A percentile compares a stretch with the other conserved stretches of the same genome.
Conservation (phyloP, 2,888 invertebrate genomes). For the Ornithoptera alexandrae region DNA sequence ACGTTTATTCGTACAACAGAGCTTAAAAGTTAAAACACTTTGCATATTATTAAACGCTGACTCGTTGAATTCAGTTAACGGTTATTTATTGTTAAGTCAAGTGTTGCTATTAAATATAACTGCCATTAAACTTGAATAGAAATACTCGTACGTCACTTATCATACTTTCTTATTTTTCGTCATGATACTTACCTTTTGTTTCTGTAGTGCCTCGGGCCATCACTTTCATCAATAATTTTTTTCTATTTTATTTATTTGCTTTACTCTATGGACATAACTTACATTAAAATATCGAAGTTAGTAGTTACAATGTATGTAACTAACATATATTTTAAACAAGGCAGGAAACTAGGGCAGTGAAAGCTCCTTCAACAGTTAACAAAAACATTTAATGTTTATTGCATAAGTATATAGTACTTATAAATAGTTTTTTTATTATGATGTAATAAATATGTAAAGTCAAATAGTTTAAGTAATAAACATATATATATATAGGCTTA, state of each 20-base stretch:
- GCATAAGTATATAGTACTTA: not conserved
- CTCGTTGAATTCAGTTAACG: not conserved
- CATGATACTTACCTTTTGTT: conserved; percentile 1
- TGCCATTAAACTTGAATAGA: not conserved
- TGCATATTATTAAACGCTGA: not conserved
- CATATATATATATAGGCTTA: not conserved
- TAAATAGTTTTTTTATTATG: not conserved
- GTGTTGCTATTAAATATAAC: not conserved
- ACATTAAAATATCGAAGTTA: not conserved
- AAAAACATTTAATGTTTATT: conserved; percentile 3
- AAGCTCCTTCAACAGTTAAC: conserved; percentile 14
- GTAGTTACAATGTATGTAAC: not conserved
- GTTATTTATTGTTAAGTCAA: not conserved
- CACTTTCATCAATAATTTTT: not conserved
- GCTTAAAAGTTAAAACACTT: not conserved
- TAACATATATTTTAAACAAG: no score
- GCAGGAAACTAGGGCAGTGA: conserved; percentile 21
- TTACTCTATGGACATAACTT: not conserved
- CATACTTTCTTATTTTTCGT: conserved; percentile 6
- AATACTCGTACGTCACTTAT: not conserved
- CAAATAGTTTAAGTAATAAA: not conserved
- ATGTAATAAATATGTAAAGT: not conserved
- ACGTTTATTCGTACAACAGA: not conserved
- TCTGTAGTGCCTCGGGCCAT: not conserved
- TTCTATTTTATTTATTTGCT: not conserved